A percentile compares a stretch with the other conserved stretches of the same genome.
Evolutionary conservation across 1,140 invertebrate genomes (phyloP).

Genomic region (Mactra quadrangularis): DNA sequence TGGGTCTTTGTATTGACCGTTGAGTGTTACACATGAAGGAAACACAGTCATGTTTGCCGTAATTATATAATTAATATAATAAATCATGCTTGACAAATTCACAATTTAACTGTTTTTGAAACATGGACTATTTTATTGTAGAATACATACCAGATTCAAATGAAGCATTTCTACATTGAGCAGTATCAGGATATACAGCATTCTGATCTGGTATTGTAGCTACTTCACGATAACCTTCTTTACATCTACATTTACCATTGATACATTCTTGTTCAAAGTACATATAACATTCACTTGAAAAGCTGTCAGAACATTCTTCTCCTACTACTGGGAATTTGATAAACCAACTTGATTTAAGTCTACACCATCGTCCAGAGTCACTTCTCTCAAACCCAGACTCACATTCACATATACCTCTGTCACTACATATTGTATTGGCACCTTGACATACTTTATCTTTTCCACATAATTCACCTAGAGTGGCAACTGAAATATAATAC

Average conservation of each 20-base stretch:
- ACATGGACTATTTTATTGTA: too few species aligned
- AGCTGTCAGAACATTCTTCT: constrained; percentile 46
- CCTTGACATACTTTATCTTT: constrained; percentile 27
- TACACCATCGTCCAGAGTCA: constrained; percentile 47
- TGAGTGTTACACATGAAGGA: too few species aligned
- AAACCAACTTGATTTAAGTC: constrained; percentile 37
- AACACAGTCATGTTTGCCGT: too few species aligned
- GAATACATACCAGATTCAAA: neutral
- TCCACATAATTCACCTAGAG: constrained; percentile 29
- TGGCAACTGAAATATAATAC: constrained; percentile 17
- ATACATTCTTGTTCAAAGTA: constrained; percentile 45
- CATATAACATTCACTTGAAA: constrained; percentile 48
- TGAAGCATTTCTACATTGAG: constrained; percentile 43
- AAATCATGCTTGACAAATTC: too few species aligned
- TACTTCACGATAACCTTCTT: constrained; percentile 1
- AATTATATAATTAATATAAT: too few species aligned
- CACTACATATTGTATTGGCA: constrained; percentile 11
- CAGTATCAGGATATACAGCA: constrained; percentile 42
- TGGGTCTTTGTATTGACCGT: too few species aligned
- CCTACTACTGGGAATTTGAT: constrained; percentile 41
- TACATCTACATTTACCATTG: constrained; percentile 27
- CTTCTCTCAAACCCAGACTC: constrained; percentile 30
- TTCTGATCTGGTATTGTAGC: neutral
- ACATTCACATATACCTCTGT: constrained; percentile 47
- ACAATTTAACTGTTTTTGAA: too few species aligned